Conservation (phyloP, 2,797 vertebrate genomes). For the Arctocebus calabarensis region DNA sequence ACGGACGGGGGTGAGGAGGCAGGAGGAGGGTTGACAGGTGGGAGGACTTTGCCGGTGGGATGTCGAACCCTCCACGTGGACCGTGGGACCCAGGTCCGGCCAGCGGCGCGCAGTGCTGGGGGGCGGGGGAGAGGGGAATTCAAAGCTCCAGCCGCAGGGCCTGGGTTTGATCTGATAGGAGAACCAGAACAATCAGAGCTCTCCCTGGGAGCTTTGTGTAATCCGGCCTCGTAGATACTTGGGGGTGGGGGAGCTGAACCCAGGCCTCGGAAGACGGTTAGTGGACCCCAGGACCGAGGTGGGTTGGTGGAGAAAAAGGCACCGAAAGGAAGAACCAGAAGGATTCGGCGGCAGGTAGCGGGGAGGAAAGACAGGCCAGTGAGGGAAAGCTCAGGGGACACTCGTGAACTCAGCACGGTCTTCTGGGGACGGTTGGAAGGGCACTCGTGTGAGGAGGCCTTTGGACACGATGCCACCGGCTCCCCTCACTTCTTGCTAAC, state of each 20-base stretch:
- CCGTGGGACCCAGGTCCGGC: neutral
- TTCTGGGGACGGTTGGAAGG: neutral
- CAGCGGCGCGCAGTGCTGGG: rapidly evolving
- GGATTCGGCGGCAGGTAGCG: neutral
- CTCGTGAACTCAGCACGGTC: neutral
- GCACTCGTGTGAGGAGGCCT: neutral
- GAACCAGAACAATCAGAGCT: neutral
- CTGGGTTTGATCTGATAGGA: constrained; percentile 19
- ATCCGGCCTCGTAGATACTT: neutral
- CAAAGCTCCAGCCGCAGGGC: neutral
- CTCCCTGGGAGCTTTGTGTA: constrained; percentile 8
- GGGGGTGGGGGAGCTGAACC: neutral
- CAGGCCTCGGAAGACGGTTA: neutral
- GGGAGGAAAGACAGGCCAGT: neutral
- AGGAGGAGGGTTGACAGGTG: neutral
- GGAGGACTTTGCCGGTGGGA: neutral
- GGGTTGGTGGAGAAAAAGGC: neutral
- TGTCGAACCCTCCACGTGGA: neutral
- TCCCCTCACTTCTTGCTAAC: neutral
- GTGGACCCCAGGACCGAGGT: neutral
- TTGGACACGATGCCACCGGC: neutral
- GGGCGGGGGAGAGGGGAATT: neutral
- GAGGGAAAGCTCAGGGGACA: neutral
- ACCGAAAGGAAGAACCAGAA: neutral
- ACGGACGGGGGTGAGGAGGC: neutral